Percentiles rank a stretch among this genome's conserved stretches.
These are phyloP conservation scores for Vandiemenella viatica DNA, from an alignment of 2,888 invertebrate species.

Conservation along the genomic window DNA sequence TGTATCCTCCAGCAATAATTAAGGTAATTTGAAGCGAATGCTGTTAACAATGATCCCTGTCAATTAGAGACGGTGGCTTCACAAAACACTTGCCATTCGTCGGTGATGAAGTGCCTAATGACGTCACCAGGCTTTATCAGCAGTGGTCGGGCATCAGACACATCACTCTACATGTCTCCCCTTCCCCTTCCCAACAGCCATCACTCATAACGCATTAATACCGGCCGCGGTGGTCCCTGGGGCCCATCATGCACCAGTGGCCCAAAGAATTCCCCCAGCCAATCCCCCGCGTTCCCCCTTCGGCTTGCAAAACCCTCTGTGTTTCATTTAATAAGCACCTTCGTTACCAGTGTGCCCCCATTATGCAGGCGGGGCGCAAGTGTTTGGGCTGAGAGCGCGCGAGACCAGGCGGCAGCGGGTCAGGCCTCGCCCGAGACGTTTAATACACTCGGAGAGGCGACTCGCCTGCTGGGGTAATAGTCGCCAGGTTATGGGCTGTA, in stretches of 20 bases:
- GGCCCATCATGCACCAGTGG: background rate
- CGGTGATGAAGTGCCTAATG: no score
- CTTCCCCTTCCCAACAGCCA: background rate
- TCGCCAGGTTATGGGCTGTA: background rate
- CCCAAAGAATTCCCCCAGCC: background rate
- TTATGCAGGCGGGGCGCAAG: background rate
- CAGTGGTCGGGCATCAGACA: no score
- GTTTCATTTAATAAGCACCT: constrained; percentile 16
- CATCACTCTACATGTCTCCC: no score
- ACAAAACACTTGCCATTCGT: no score
- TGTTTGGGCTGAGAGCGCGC: background rate
- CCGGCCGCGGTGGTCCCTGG: background rate
- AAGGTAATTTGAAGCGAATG: no score
- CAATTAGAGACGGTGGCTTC: no score
- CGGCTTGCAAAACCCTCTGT: background rate
- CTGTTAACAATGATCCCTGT: no score
- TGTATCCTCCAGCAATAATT: no score
- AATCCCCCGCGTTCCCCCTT: background rate
- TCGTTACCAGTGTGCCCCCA: constrained; percentile 1
- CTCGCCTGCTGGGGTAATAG: background rate
- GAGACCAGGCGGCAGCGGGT: background rate
- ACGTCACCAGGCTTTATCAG: no score
- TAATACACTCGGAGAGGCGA: background rate
- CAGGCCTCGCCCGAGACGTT: background rate
- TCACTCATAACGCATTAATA: background rate